Evolutionary conservation across 2,113 vertebrate genomes (phyloP), one percentile per base, ranked within the genome.

Genomic region (Cavia aperea): DNA sequence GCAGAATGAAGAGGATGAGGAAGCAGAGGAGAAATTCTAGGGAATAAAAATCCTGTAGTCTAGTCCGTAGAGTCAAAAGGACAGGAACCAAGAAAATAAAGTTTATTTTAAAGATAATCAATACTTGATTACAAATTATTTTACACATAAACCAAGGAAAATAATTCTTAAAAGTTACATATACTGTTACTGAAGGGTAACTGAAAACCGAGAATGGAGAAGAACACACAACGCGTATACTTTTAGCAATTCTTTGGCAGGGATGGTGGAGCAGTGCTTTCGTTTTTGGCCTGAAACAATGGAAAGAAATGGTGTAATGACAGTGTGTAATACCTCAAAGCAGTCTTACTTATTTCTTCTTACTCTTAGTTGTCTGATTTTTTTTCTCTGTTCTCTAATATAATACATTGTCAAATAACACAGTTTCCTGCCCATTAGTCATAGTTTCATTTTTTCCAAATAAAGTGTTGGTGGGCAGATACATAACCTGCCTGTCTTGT

Each of bases 351-450:
- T 87, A 86, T 86, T 60, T 93, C 13, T 78, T 54, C 23, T 90
- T 60, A 79, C 73, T 92, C 49, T 95, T 66, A 19, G 3, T 65
- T 84, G 65, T 7, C 18, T 65, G 14, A n/a, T 29, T 73, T 92
- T 58, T 63, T 43, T 54, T 79, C 29, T 51, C 91, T 94, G 23
- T 72, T 90, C 63, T 92, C 33, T 92, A 88, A 77, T 86, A 66
- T 39, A 93, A 90, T 75, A 72, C 7, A 26, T 39, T 79, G 43
- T 92, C n/a, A 79, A 92, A 87, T 96, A 93, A 90, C 26, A 93
- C 51, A 70, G 89, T 93, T 95, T 95, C 92, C 92, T 92, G 79
- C 46, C 10, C 94, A 81, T 96, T 94, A 91, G 93, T 95, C 94
- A 96, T 39, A 89, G 54, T 12, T 33, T 89, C 23, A 6, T 81